Base-by-base conservation (phyloP, 2,888 invertebrate species). In the Xanthia icteritia region DNA sequence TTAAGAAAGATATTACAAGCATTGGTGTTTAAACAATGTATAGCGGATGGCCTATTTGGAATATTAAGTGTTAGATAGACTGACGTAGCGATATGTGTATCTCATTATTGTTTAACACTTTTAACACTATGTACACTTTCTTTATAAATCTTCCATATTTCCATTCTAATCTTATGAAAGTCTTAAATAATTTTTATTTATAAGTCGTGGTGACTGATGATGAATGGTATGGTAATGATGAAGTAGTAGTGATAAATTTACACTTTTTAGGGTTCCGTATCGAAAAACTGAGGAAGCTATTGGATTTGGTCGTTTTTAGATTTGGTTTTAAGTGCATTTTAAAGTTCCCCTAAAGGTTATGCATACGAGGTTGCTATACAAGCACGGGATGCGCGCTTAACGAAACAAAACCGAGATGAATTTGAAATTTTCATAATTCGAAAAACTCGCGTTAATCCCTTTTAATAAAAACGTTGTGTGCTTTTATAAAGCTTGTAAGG, bases 1-100 rank as follows among this genome's bases (percentile, higher is more conserved):
- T 27, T 17, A 17, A 3, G 51, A 68, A 36, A 27, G 17, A 36
- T 51, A 5, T 54, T 13, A 58, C 56, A 66, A 72, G 9, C 5
- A 73, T 86, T 79, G 83, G 83, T 83, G 79, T 83, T 83, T 54
- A 61, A 70, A 69, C n/a, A 42, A 56, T 79, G 74, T 85, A 81
- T 84, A 90, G 89, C 87, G 82, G 86, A 91, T 86, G 94, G 94
- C 94, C 94, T 94, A 94, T 90, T 90, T 90, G 90, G 88, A 92
- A 91, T 91, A 88, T 88, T 93, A 93, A 92, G 92, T 92, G 90
- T 91, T 92, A 89, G 85, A 92, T 92, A 93, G 93, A 94, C 92
- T 94, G 94, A 93, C 87, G 84, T 91, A 91, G 90, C 86, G 86
- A 78, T 85, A 81, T 82, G 60, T 82, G 82, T 79, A 84, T 81